Percentiles rank a stretch among this genome's conserved stretches.
Evolutionary conservation across 1,140 invertebrate species (phyloP).

Genomic region (Condylostylus longicornis): DNA sequence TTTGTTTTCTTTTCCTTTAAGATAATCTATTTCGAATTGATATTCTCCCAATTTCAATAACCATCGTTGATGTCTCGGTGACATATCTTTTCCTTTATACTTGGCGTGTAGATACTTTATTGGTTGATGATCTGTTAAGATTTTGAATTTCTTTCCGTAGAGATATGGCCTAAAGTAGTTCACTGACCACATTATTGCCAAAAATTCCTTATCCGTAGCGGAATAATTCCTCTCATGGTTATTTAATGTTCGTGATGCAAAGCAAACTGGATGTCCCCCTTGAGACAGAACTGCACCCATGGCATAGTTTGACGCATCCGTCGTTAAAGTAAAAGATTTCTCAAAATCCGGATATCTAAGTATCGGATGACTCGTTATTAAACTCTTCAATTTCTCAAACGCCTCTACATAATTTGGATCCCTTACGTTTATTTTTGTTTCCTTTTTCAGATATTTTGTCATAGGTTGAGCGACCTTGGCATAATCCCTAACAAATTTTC

Average conservation of each 20-base stretch:
- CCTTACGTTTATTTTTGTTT: too few relatives aligned
- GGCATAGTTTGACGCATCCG: conserved; percentile 11
- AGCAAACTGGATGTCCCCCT: conserved; percentile 7
- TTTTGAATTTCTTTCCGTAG: conserved; percentile 7
- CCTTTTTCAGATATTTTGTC: too few relatives aligned
- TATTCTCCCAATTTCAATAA: conserved; percentile 11
- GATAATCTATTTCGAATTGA: conserved; percentile 10
- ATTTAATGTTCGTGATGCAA: conserved; percentile 11
- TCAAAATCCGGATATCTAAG: conserved; percentile 12
- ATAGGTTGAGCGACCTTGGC: too few relatives aligned
- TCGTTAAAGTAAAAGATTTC: conserved; percentile 10
- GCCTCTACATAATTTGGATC: too few relatives aligned
- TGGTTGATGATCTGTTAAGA: conserved; percentile 10
- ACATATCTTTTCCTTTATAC: conserved; percentile 10
- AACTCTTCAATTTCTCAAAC: too few relatives aligned
- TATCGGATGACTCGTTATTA: conserved; percentile 5
- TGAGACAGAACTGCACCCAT: conserved; percentile 13
- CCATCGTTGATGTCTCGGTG: conserved; percentile 8
- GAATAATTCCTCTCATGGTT: conserved; percentile 11
- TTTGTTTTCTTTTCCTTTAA: conserved; percentile 11
- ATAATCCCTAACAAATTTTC: too few relatives aligned
- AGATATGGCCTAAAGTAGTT: conserved; percentile 29
- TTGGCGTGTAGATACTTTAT: conserved; percentile 10
- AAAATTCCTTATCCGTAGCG: conserved; percentile 12
- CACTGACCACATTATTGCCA: conserved; percentile 27